These are phyloP conservation scores for Nesospiza acunhae DNA, from an alignment of 2,113 vertebrate genomes.

Conservation along the genomic window DNA sequence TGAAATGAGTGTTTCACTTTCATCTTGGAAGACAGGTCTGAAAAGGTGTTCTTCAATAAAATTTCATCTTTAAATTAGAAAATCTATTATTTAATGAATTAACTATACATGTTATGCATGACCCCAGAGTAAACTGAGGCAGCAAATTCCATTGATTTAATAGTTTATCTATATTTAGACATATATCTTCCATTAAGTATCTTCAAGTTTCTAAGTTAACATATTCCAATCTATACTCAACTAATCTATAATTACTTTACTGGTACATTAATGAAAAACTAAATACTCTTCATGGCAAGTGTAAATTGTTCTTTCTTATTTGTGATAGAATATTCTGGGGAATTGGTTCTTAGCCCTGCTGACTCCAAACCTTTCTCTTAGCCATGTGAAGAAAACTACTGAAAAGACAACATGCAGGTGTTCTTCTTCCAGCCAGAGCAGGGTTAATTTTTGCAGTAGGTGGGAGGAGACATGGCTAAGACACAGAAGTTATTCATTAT, in stretches of 20 bases:
- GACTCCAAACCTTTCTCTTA: neutral
- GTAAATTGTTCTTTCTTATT: neutral
- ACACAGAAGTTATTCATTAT: neutral
- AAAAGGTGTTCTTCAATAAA: neutral
- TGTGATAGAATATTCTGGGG: neutral
- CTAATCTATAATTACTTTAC: neutral
- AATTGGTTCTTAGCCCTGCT: neutral
- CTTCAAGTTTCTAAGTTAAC: neutral
- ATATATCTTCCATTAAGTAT: neutral
- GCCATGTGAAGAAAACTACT: neutral
- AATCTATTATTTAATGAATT: neutral
- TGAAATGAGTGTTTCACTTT: neutral
- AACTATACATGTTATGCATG: neutral
- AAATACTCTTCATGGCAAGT: neutral
- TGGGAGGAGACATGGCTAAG: neutral
- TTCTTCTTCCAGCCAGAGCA: neutral
- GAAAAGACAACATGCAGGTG: neutral
- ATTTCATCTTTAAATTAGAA: neutral
- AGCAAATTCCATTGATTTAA: neutral
- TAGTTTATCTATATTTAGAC: neutral
- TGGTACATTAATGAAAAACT: neutral
- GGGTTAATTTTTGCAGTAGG: neutral
- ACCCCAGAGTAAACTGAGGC: neutral
- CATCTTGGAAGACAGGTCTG: neutral
- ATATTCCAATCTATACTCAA: neutral